Percentiles rank a stretch among this genome's conserved stretches.
Evolutionary conservation across 2,797 vertebrate genomes (phyloP).

Genomic region (Margarornis squamiger): DNA sequence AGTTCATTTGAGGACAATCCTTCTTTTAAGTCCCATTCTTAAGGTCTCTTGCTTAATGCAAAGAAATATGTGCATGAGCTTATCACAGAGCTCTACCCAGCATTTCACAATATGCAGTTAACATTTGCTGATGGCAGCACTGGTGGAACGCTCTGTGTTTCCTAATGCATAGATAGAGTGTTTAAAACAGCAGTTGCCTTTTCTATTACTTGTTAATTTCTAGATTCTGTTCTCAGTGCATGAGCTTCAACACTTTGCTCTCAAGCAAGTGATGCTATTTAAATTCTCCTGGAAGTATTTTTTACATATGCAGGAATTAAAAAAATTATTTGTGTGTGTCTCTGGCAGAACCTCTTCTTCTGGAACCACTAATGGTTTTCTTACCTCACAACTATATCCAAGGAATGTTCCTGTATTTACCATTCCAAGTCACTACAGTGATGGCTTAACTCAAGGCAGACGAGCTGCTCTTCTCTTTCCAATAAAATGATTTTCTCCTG

Average conservation of each 20-base stretch:
- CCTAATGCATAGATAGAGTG: background rate
- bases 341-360: slow-evolving; percentile 20
- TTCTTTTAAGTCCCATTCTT: background rate
- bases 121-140: background rate
- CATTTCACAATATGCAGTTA: background rate
- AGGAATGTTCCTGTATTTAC: background rate
- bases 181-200: background rate
- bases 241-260: background rate
- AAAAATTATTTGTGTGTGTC: background rate
- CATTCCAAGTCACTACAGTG: background rate
- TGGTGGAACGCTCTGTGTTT: background rate
- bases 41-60: background rate
- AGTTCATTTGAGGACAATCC: background rate
- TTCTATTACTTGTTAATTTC: background rate
- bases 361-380: slow-evolving; percentile 9
- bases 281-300: slow-evolving; percentile 7
- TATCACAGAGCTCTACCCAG: background rate
- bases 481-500: background rate
- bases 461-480: background rate
- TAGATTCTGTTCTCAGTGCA: background rate
- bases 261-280: background rate
- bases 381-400: slow-evolving; percentile 10
- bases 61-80: background rate
- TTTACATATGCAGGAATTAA: background rate
- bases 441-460: background rate